A percentile compares a stretch with the other conserved stretches of the same genome.
Conservation (phyloP, 2,797 vertebrate genomes). For the Poecilia gillii region DNA sequence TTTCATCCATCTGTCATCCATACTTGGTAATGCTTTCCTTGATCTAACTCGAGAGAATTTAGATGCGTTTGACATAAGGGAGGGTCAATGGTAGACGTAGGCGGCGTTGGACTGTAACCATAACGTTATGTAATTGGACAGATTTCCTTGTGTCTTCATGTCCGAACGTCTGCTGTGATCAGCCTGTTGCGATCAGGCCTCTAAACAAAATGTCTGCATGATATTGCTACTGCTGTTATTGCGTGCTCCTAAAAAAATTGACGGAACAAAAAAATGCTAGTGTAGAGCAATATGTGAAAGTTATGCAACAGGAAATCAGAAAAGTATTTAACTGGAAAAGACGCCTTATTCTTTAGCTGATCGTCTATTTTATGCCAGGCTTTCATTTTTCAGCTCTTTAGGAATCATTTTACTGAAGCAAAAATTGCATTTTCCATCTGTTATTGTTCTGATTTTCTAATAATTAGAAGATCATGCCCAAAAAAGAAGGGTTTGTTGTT, state of each 20-base stretch:
- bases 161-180: neutral
- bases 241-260: neutral
- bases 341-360: neutral
- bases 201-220: neutral
- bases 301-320: neutral
- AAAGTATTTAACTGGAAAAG: neutral
- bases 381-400: neutral
- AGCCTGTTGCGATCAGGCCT: neutral
- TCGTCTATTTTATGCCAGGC: neutral
- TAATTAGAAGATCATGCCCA: neutral
- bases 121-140: neutral
- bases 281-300: neutral
- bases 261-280: neutral
- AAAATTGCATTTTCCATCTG: neutral
- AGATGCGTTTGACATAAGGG: conserved; percentile 1
- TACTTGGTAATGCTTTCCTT: neutral
- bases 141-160: neutral
- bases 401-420: neutral
- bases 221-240: neutral
- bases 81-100: neutral
- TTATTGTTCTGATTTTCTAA: neutral
- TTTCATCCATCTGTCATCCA: neutral
- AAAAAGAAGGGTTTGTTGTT: neutral
- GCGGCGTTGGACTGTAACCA: neutral
- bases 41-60: neutral